phyloP scores from a whole-genome alignment of 1,140 invertebrate species.

The Lineus longissimus region DNA sequence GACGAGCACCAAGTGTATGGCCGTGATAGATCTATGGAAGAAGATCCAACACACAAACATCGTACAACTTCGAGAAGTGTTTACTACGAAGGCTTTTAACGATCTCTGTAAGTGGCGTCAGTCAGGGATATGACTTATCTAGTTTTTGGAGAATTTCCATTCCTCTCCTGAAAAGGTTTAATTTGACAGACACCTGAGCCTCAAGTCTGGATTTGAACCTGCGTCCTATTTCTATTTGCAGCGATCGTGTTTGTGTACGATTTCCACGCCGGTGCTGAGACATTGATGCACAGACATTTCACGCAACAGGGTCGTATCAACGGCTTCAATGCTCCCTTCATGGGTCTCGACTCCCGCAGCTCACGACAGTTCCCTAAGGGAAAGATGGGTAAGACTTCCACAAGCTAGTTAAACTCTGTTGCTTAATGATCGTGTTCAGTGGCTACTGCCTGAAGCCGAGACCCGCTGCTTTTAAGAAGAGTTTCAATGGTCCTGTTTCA shows the following conservation, averaged over 20 bases:
- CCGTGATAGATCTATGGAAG: conserved; percentile 88
- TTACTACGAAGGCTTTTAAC: conserved; percentile 91
- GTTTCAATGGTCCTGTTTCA: too few species aligned
- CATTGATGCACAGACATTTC: conserved; percentile 82
- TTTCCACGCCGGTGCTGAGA: conserved; percentile 86
- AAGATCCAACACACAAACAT: conserved; percentile 89
- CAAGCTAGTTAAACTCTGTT: too few species aligned
- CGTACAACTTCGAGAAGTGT: conserved; percentile 84
- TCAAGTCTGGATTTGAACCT: too few species aligned
- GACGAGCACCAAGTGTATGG: conserved; percentile 78
- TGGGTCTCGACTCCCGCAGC: neutral
- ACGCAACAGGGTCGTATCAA: conserved; percentile 27
- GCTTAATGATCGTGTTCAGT: too few species aligned
- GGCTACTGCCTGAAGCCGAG: too few species aligned
- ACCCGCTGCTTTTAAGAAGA: too few species aligned
- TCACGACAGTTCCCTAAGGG: too few species aligned
- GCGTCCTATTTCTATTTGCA: conserved; percentile 58
- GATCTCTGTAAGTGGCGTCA: conserved; percentile 77
- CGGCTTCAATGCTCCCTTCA: conserved; percentile 31
- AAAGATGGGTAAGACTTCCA: too few species aligned
- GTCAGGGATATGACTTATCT: neutral
- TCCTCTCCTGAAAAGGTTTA: too few species aligned
- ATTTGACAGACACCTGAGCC: too few species aligned
- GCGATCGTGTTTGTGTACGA: conserved; percentile 95
- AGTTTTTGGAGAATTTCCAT: too few species aligned